A percentile compares a stretch with the other conserved stretches of the same genome.
Conservation (phyloP, 2,797 vertebrate species). For the Nyctibius grandis region DNA sequence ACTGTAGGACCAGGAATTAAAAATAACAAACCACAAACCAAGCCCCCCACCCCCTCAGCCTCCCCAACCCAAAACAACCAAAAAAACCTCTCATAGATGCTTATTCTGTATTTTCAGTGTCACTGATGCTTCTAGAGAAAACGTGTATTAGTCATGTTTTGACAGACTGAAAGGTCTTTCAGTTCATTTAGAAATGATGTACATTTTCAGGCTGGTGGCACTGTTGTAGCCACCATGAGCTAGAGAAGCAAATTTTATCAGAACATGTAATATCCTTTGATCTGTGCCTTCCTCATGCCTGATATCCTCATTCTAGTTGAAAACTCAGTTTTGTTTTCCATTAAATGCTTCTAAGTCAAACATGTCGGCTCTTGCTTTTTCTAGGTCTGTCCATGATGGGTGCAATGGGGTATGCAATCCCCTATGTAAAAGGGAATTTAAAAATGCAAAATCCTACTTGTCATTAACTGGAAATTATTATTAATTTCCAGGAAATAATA, state of each 20-base stretch:
- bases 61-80: background rate
- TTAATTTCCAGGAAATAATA: background rate
- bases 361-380: background rate
- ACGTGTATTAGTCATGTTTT: background rate
- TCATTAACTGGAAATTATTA: background rate
- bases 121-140: background rate
- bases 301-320: background rate
- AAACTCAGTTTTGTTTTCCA: background rate
- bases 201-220: background rate
- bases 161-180: background rate
- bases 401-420: background rate
- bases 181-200: background rate
- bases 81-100: background rate
- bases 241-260: background rate
- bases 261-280: background rate
- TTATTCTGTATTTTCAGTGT: background rate
- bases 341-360: background rate
- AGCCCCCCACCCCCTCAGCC: fast-evolving
- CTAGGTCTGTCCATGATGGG: background rate
- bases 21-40: background rate
- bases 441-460: background rate
- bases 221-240: background rate
- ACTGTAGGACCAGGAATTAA: background rate
- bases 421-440: background rate
- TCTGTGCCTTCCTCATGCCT: background rate